Base-by-base conservation (phyloP, 2,888 invertebrate genomes). In the Troglohyphantes excavatus region DNA sequence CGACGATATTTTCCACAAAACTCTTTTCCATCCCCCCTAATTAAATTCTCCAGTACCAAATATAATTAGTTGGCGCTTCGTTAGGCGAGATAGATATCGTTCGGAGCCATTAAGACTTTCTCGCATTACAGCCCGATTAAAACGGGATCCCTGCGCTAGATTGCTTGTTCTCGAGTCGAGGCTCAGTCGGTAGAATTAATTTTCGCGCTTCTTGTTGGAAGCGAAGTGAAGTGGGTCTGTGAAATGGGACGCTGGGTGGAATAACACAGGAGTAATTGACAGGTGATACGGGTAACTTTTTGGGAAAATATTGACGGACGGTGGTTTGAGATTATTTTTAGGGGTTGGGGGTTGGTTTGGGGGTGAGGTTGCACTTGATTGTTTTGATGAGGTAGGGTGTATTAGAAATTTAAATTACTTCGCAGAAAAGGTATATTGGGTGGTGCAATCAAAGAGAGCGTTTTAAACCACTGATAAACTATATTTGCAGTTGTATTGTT, bases 11-110 rank as follows among this genome's bases (percentile, higher is more conserved):
- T 83, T 83, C 63, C 72, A 63, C 72, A 73, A 83, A 83, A 83
- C 79, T 79, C 72, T 72, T 78, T 63, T 27, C 23, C 13, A 65
- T 46, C 59, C 46, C 9, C n/a, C 68, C 88, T 89, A 89, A 89
- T 89, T 89, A 82, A 89, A 89, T 89, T 82, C 75, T 63, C 61
- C 76, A 61, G 46, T 79, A 61, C 81, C 81, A 88, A 81, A 81
- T 81, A 75, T 75, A 89, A 82, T 89, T 76, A 73, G 88, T 29
- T 63, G 53, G 59, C 61, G 88, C 88, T 88, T 82, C 88, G 88
- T 88, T 88, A 88, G 87, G 17, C 67, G 63, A 65, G 70, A 68
- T 43, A 73, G 53, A 53, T 88, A 76, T 67, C 76, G 61, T 85
- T 61, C 65, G 33, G 68, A 59, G 46, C 85, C 59, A 76, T 88